Evolutionary conservation across 2,888 invertebrate genomes (phyloP), one percentile per base, ranked within the genome.

Genomic region (Limnephilus lunatus): DNA sequence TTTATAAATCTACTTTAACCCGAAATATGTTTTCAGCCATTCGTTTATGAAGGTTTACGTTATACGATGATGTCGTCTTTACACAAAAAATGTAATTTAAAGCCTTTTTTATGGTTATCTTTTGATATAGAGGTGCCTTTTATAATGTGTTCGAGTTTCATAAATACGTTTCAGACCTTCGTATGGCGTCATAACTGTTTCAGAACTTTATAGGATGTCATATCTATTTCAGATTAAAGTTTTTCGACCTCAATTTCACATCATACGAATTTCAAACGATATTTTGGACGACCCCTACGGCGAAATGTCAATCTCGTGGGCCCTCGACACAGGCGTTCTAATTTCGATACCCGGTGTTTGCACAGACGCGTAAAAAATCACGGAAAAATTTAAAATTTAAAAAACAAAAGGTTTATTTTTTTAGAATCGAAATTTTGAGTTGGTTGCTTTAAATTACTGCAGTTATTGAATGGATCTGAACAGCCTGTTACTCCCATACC

Each of bases 1-100:
- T 88, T 68, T 68, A 88, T 68, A 68, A 44, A 44, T 86, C 86
- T 86, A 86, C 86, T 86, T 86, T 86, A 86, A 86, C 48, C 35
- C 39, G 48, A 44, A 30, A 32, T 82, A 82, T 32, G 39, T 30
- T 86, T 85, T 44, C 86, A 86, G 48, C 86, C 15, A 86, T 86
- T 39, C 39, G 48, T 39, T 86, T 83, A 83, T 19, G 83, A 35
- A 32, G 83, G 83, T 83, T 83, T 83, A 35, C 32, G 82, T 82
- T 82, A 1, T 68, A n/a, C 68, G 68, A 68, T 68, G 68, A 25
- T 25, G 68, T 68, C 25, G 25, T 68, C 68, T 68, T 68, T 68
- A 2, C 35, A 82, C 82, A 31, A 39, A 35, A 83, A 83, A 25
- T 35, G 39, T 39, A 83, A 83, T 32, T 32, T 83, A 83, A 83